These are phyloP conservation scores for Oreortyx pictus DNA, from an alignment of 2,797 vertebrate species.

Conservation along the genomic window DNA sequence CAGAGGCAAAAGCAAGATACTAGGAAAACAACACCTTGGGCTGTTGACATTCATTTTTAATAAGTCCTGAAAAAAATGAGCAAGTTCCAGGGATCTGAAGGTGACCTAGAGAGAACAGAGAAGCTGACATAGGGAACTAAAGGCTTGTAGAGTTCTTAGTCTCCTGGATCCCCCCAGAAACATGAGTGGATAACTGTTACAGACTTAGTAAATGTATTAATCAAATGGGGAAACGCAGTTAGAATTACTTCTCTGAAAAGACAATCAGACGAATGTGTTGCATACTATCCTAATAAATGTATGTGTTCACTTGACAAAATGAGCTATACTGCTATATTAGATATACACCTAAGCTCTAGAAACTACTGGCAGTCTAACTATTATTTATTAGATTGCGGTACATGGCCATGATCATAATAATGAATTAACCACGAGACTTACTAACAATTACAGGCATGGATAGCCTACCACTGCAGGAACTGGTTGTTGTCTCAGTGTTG, in stretches of 20 bases:
- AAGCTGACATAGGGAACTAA: neutral
- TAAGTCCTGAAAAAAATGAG: neutral
- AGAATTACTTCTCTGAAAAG: neutral
- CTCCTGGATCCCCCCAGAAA: neutral
- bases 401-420: neutral
- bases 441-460: neutral
- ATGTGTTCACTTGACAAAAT: neutral
- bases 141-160: neutral
- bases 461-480: neutral
- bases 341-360: neutral
- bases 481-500: neutral
- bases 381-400: neutral
- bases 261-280: neutral
- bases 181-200: neutral
- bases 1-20: neutral
- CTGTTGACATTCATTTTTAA: slow-evolving; percentile 20
- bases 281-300: neutral
- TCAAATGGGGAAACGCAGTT: neutral
- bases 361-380: neutral
- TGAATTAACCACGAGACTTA: neutral
- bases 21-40: neutral
- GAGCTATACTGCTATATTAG: neutral
- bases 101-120: neutral
- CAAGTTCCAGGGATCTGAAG: neutral
- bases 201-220: neutral